Percentiles rank a stretch among this genome's conserved stretches.
Evolutionary conservation across 2,113 vertebrate genomes (phyloP).

Genomic region (Trochalopteron elliotii): DNA sequence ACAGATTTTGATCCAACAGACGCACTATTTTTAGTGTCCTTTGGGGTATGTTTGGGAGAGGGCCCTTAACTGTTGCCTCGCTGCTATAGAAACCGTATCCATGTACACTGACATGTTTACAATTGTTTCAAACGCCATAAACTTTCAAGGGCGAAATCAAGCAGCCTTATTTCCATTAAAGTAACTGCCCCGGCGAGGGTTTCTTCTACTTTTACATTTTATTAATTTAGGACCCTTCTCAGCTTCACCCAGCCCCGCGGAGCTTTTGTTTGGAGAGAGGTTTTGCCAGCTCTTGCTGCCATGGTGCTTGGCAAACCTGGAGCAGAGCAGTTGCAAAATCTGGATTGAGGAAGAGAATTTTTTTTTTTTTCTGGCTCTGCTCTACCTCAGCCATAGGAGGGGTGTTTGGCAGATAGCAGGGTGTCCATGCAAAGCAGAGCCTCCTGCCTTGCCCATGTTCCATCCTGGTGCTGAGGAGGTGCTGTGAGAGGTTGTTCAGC

Average conservation of each 20-base stretch:
- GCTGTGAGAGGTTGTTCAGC: not conserved
- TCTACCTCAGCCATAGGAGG: not conserved
- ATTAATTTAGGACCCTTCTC: conserved; percentile 37
- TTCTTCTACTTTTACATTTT: conserved; percentile 41
- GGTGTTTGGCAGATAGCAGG: not conserved
- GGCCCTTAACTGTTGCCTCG: conserved; percentile 84
- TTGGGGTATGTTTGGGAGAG: conserved; percentile 84
- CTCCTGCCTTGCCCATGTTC: not conserved
- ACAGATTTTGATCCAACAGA: conserved; percentile 68
- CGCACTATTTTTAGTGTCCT: conserved; percentile 88
- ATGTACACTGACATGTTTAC: conserved; percentile 88
- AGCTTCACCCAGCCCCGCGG: not conserved
- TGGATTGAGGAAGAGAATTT: not conserved
- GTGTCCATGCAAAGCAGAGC: not conserved
- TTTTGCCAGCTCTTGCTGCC: conserved; percentile 5
- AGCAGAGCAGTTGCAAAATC: not conserved
- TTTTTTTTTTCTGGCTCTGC: not conserved
- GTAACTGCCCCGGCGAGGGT: conserved; percentile 13
- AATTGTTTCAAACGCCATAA: conserved; percentile 86
- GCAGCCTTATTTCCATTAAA: conserved; percentile 64
- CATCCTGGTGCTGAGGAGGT: not conserved
- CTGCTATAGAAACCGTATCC: conserved; percentile 94
- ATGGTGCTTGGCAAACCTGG: not conserved
- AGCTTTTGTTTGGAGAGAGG: not conserved
- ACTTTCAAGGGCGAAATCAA: conserved; percentile 77